These are phyloP conservation scores for Ceyx cyanopectus DNA, from an alignment of 2,113 vertebrate species.

Conservation along the genomic window DNA sequence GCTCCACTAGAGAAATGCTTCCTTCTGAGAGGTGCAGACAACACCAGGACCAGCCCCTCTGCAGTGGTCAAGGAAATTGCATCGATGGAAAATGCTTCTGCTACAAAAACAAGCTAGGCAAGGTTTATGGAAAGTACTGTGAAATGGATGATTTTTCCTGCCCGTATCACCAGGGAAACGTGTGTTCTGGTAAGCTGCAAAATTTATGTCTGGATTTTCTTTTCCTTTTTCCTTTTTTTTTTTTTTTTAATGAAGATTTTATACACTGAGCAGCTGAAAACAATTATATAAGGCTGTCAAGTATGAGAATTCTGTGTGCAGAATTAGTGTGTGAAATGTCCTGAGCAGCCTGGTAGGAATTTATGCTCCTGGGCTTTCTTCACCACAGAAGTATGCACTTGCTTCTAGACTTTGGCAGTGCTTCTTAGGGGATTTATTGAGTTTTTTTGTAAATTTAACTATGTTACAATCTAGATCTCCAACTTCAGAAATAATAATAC, in stretches of 20 bases:
- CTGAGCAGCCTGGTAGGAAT: background rate
- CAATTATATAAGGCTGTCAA: background rate
- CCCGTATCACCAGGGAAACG: constrained; percentile 82
- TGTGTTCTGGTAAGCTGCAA: constrained; percentile 89
- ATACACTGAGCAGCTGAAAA: background rate
- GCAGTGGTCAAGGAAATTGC: constrained; percentile 89
- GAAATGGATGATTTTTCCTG: constrained; percentile 96
- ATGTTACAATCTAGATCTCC: background rate
- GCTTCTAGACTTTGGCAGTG: background rate
- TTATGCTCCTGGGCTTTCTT: background rate
- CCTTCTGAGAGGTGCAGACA: constrained; percentile 67
- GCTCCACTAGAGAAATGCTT: constrained; percentile 6
- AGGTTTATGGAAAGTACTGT: constrained; percentile 90
- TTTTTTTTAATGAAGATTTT: background rate
- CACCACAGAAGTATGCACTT: background rate
- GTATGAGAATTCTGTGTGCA: background rate
- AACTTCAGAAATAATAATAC: background rate
- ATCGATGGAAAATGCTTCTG: constrained; percentile 91
- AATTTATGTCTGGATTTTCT: background rate
- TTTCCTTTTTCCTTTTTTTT: background rate
- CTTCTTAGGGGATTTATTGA: background rate
- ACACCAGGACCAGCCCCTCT: constrained; percentile 80
- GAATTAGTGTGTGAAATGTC: background rate
- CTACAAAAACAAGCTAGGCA: constrained; percentile 86
- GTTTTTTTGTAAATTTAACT: background rate